Evolutionary conservation across 2,888 invertebrate species (phyloP).

Genomic region (Polyommatus icarus): DNA sequence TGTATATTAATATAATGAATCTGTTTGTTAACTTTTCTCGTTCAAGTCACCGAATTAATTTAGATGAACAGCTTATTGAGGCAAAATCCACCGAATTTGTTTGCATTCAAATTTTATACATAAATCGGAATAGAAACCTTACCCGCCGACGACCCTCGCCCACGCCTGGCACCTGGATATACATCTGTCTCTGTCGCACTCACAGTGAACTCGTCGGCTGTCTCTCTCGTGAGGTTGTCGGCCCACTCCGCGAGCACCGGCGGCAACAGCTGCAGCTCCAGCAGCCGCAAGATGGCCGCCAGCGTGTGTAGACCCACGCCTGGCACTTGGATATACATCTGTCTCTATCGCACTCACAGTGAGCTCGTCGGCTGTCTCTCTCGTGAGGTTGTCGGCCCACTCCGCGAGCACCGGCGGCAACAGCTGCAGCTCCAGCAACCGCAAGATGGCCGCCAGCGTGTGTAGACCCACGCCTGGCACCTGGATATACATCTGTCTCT

Average conservation of each 20-base stretch:
- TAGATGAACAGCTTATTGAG: no score
- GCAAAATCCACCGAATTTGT: no score
- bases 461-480: constrained; percentile 82
- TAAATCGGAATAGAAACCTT: no score
- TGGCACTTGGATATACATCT: constrained; percentile 57
- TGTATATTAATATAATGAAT: neutral
- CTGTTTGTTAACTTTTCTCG: neutral
- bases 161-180: constrained; percentile 71
- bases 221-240: constrained; percentile 75
- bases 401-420: constrained; percentile 82
- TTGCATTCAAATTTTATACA: no score
- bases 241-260: constrained; percentile 84
- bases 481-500: constrained; percentile 45
- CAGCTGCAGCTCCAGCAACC: constrained; percentile 82
- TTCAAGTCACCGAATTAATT: no score
- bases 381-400: constrained; percentile 83
- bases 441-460: constrained; percentile 84
- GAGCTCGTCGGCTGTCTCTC: constrained; percentile 80
- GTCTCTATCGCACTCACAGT: constrained; percentile 64
- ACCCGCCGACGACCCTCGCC: no score
- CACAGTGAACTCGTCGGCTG: constrained; percentile 82
- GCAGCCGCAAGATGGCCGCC: constrained; percentile 84
- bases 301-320: constrained; percentile 83
- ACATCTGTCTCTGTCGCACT: constrained; percentile 43
- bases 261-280: constrained; percentile 84